Evolutionary conservation across 2,888 invertebrate genomes (phyloP).

Genomic region (Drosophila paranaensis): DNA sequence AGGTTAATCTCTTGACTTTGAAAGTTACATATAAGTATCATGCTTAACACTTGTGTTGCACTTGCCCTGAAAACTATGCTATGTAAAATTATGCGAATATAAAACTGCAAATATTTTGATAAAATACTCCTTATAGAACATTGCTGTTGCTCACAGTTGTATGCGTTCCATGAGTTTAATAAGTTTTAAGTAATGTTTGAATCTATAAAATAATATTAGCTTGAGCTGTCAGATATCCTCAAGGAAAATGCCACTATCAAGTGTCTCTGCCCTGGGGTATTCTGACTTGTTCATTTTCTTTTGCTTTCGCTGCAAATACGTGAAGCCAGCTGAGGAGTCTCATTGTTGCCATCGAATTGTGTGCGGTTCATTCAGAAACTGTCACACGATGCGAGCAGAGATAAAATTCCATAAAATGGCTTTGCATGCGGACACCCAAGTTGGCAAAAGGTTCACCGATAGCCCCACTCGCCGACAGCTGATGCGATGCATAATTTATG

Average conservation of each 20-base stretch:
- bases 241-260: neutral
- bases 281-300: neutral
- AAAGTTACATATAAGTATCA: too few species aligned
- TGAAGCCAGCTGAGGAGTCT: slow-evolving; percentile 22
- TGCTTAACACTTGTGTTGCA: neutral
- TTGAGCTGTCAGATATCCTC: neutral
- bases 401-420: slow-evolving; percentile 10
- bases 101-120: neutral
- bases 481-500: slow-evolving; percentile 42
- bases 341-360: slow-evolving; percentile 49
- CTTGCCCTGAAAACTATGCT: slow-evolving; percentile 9
- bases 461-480: slow-evolving; percentile 27
- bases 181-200: too few species aligned
- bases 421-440: slow-evolving; percentile 14
- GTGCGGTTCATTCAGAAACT: slow-evolving; percentile 24
- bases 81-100: neutral
- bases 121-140: too few species aligned
- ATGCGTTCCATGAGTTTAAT: neutral
- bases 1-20: neutral
- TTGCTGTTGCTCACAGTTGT: neutral
- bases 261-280: neutral
- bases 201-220: neutral
- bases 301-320: neutral
- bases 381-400: slow-evolving; percentile 37
- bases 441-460: slow-evolving; percentile 18